Base-by-base conservation (phyloP, 2,888 invertebrate genomes). In the Balanococcus diminutus region DNA sequence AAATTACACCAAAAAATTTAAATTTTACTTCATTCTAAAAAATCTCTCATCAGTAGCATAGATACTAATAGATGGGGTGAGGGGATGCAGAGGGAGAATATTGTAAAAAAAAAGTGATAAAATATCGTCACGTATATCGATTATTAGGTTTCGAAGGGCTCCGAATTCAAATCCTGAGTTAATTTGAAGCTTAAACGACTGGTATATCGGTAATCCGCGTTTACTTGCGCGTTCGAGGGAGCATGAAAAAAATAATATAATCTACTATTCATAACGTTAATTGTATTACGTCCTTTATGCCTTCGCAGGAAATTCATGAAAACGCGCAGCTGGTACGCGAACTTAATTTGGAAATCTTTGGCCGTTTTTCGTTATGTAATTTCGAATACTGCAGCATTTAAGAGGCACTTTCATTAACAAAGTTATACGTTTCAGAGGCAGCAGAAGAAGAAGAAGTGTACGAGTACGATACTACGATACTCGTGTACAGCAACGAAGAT, bases 331-430 rank as follows among this genome's bases (percentile, higher is more conserved):
- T 67, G 67, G 67, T 56, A 6, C 6, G 67, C 16, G 14, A 67
- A 67, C 67, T 16, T 31, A 67, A 67, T 67, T 67, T 67, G 14
- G n/a, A 67, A 67, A 67, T 67, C 67, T 28, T 67, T 67, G 28
- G 28, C 67, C 28, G 67, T 28, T 67, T 67, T 16, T 56, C 56
- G 56, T 22, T 2, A 2, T 25, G 16, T 67, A 67, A 67, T 67
- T n/a, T 28, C 56, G 22, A 16, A 28, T 56, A 56, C 14, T n/a
- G n/a, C n/a, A n/a, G 61, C 67, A 67, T 67, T 67, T 67, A 67
- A 67, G 28, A 67, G 67, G 28, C 67, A 67, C 67, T 67, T 28
- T 67, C 67, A 31, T 67, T 67, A 67, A 67, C 67, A 67, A 67
- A 67, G 67, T 67, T 67, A 67, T 67, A 67, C 51, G n/a, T n/a